Conservation (phyloP, 1,140 invertebrate species). For the Ostrea denselamellosa region DNA sequence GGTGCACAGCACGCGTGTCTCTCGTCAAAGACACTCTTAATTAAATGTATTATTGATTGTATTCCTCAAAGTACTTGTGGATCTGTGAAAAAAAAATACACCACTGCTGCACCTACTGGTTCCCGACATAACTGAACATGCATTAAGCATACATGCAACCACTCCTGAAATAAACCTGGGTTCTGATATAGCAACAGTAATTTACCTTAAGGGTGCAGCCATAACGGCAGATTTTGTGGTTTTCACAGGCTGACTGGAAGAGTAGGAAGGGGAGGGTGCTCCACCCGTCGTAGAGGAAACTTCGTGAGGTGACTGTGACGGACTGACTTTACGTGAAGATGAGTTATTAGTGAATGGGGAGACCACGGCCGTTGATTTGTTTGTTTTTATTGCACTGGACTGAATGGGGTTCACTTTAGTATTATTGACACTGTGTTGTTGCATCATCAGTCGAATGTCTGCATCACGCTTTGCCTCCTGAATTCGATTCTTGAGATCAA, state of each 20-base stretch:
- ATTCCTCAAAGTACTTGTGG: too few species aligned
- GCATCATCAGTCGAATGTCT: constrained; percentile 33
- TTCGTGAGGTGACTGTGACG: constrained; percentile 26
- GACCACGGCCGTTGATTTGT: constrained; percentile 50
- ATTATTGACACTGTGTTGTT: constrained; percentile 25
- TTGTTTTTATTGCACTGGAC: constrained; percentile 45
- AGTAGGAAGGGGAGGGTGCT: constrained; percentile 32
- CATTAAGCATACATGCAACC: too few species aligned
- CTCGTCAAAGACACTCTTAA: too few species aligned
- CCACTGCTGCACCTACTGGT: too few species aligned
- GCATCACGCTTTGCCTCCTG: constrained; percentile 40
- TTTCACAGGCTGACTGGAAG: constrained; percentile 43
- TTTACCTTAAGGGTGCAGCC: constrained; percentile 49
- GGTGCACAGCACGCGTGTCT: too few species aligned
- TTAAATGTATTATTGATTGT: too few species aligned
- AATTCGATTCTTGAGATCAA: constrained; percentile 35
- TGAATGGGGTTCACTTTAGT: background rate
- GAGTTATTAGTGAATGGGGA: constrained; percentile 41
- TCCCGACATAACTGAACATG: too few species aligned
- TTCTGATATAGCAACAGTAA: too few species aligned
- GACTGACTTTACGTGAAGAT: constrained; percentile 24
- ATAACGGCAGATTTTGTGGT: constrained; percentile 53
- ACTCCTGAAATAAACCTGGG: too few species aligned
- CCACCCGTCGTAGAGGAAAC: constrained; percentile 9
- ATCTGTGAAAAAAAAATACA: too few species aligned